phyloP scores from a whole-genome alignment of 2,797 vertebrate genomes.

The Channallabes apus region DNA sequence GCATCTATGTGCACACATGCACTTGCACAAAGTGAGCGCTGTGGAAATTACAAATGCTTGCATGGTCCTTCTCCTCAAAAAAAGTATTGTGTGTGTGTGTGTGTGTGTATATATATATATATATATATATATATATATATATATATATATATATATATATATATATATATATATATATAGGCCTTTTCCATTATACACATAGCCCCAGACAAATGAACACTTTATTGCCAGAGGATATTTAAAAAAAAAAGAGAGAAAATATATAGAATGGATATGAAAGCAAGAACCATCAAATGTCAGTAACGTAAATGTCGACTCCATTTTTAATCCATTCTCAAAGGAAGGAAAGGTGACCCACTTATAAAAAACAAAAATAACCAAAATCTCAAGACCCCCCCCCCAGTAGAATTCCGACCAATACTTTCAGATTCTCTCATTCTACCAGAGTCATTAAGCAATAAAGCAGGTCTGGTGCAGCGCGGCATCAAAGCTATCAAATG shows the following conservation, averaged over 20 bases:
- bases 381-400: not conserved
- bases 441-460: constrained; percentile 37
- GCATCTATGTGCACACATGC: constrained; percentile 60
- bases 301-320: constrained; percentile 27
- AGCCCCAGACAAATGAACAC: not conserved
- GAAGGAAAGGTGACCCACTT: constrained; percentile 20
- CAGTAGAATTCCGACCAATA: constrained; percentile 11
- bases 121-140: no score
- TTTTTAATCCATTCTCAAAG: constrained; percentile 20
- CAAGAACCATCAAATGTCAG: constrained; percentile 39
- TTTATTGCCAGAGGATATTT: not conserved
- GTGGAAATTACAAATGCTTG: constrained; percentile 69
- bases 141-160: no score
- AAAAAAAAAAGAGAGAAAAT: not conserved
- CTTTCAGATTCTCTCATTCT: constrained; percentile 21
- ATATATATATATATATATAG: no score
- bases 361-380: constrained; percentile 13
- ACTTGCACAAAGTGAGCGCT: constrained; percentile 60
- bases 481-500: constrained; percentile 38
- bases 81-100: no score
- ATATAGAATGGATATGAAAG: constrained; percentile 35
- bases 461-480: constrained; percentile 26
- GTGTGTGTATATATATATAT: no score
- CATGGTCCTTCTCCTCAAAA: constrained; percentile 31
- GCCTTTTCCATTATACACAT: not conserved